A percentile compares a stretch with the other conserved stretches of the same genome.
phyloP scores from a whole-genome alignment of 2,113 vertebrate genomes.

The Anthoscopus minutus region DNA sequence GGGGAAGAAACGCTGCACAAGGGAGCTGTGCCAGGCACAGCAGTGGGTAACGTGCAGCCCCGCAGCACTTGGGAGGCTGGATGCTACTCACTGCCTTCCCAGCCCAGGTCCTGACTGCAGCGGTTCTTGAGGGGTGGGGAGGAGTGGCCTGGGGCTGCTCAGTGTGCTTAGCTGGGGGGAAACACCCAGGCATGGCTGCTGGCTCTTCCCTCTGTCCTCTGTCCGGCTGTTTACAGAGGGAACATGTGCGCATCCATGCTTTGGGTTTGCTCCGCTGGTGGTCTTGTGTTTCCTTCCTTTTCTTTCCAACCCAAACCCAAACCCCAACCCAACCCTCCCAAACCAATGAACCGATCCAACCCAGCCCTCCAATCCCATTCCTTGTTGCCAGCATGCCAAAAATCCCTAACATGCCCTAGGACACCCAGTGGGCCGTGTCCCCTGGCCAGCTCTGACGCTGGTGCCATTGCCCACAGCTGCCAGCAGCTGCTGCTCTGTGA shows the following conservation, averaged over 20 bases:
- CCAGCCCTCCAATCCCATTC: not conserved
- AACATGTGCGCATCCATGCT: rapidly evolving
- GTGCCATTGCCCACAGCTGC: not conserved
- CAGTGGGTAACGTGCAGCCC: constrained; percentile 68
- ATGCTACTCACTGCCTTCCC: constrained; percentile 66
- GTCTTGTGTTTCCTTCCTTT: not conserved
- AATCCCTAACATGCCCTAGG: not conserved
- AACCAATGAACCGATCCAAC: not conserved
- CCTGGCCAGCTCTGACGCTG: not conserved
- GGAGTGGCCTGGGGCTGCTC: not conserved
- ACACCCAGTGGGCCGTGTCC: not conserved
- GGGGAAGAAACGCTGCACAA: constrained; percentile 43
- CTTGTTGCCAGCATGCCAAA: not conserved
- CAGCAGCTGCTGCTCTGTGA: not conserved
- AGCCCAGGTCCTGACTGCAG: constrained; percentile 54
- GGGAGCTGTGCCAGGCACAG: constrained; percentile 48
- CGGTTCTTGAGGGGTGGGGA: constrained; percentile 46
- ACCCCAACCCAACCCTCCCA: not conserved
- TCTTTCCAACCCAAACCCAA: not conserved
- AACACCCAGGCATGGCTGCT: not conserved
- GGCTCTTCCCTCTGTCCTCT: not conserved
- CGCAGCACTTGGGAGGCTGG: constrained; percentile 40
- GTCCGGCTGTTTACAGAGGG: rapidly evolving
- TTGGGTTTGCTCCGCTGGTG: rapidly evolving
- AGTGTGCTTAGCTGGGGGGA: not conserved